These are phyloP conservation scores for Chloroclystis v-ata DNA, from an alignment of 2,888 invertebrate genomes.

Conservation along the genomic window DNA sequence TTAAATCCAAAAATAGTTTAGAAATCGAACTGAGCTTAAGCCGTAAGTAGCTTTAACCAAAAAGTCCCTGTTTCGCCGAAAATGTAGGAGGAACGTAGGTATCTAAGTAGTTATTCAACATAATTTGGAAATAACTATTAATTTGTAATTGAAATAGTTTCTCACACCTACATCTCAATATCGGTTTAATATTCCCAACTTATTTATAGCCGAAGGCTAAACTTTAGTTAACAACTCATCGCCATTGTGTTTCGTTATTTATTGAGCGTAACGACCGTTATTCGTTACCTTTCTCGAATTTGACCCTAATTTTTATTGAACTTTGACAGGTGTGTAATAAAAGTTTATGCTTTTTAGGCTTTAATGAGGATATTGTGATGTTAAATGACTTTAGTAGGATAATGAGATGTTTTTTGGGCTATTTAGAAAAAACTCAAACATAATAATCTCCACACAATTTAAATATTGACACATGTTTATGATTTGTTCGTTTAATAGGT, in stretches of 20 bases:
- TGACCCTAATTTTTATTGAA: conserved; percentile 49
- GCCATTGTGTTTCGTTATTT: conserved; percentile 41
- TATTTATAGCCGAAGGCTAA: conserved; percentile 42
- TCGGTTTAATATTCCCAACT: conserved; percentile 30
- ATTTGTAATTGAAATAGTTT: background rate
- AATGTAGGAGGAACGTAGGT: too few relatives aligned
- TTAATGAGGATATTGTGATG: background rate
- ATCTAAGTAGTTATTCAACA: too few relatives aligned
- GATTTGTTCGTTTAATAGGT: too few relatives aligned
- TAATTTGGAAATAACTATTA: too few relatives aligned
- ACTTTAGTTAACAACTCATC: conserved; percentile 39
- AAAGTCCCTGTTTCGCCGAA: too few relatives aligned
- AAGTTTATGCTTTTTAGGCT: conserved; percentile 24
- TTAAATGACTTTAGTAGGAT: background rate
- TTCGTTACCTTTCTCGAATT: conserved; percentile 40
- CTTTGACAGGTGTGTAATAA: conserved; percentile 41
- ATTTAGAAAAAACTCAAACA: too few relatives aligned
- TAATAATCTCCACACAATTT: too few relatives aligned
- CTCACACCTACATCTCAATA: conserved; percentile 26
- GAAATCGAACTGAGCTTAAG: too few relatives aligned
- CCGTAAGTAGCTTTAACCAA: too few relatives aligned
- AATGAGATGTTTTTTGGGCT: background rate
- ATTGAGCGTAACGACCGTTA: conserved; percentile 33
- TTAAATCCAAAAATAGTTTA: too few relatives aligned
- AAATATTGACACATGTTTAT: too few relatives aligned